Percentiles rank a stretch among this genome's conserved stretches.
Conservation (phyloP, 2,797 vertebrate genomes). For the Coluber constrictor region DNA sequence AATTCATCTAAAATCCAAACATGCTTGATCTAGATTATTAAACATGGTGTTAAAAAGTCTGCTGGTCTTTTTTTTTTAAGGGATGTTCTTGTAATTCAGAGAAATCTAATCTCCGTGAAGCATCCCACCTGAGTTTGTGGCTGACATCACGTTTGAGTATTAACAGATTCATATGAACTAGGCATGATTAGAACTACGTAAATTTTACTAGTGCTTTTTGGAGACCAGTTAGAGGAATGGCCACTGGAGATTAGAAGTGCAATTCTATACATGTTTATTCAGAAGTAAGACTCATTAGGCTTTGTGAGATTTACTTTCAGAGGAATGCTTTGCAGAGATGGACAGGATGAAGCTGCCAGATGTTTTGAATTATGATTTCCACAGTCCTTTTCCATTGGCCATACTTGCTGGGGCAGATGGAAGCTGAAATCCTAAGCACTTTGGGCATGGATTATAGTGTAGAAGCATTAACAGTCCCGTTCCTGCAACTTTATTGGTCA, state of each 20-base stretch:
- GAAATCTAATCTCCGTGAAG: conserved; percentile 55
- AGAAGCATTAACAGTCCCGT: not conserved
- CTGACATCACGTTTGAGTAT: conserved; percentile 53
- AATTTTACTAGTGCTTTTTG: conserved; percentile 37
- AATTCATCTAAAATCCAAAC: conserved; percentile 31
- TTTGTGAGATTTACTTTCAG: not conserved
- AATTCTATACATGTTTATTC: not conserved
- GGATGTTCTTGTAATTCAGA: conserved; percentile 56
- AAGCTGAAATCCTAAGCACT: not conserved
- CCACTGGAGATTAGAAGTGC: conserved; percentile 22
- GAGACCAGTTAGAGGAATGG: conserved; percentile 23
- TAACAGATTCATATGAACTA: conserved; percentile 48
- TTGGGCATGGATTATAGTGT: not conserved
- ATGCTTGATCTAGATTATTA: conserved; percentile 49
- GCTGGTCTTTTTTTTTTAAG: conserved; percentile 13
- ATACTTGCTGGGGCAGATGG: not conserved
- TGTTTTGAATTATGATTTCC: not conserved
- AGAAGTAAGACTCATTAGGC: not conserved
- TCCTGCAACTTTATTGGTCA: not conserved
- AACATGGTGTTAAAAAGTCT: conserved; percentile 52
- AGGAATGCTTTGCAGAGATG: not conserved
- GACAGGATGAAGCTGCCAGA: not conserved
- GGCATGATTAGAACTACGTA: conserved; percentile 41
- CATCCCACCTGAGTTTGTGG: conserved; percentile 35
- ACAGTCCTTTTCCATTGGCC: not conserved